Evolutionary conservation across 2,888 invertebrate genomes (phyloP).

Genomic region (Epinotia nisella): DNA sequence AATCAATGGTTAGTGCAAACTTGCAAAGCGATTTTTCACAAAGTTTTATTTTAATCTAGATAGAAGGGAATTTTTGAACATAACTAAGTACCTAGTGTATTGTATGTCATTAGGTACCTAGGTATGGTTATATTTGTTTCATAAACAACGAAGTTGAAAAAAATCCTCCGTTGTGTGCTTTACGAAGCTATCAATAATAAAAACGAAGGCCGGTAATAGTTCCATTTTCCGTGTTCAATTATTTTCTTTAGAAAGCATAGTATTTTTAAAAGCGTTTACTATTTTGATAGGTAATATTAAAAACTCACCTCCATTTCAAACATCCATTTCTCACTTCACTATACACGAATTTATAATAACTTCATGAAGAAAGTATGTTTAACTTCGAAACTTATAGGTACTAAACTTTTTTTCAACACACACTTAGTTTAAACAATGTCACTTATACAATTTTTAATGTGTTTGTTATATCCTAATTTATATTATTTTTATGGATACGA

Average conservation of each 20-base stretch:
- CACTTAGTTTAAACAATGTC: constrained; percentile 17
- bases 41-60: too few species aligned
- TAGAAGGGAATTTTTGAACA: too few species aligned
- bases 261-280: too few species aligned
- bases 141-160: not conserved
- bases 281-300: not conserved
- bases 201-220: constrained; percentile 11
- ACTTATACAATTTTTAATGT: constrained; percentile 7
- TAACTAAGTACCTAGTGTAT: too few species aligned
- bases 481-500: constrained; percentile 50
- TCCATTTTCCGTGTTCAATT: constrained; percentile 9
- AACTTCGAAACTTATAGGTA: constrained; percentile 47
- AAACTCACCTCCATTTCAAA: constrained; percentile 40
- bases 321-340: constrained; percentile 42
- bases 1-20: too few species aligned
- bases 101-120: too few species aligned
- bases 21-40: too few species aligned
- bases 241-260: not conserved
- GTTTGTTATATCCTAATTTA: constrained; percentile 21
- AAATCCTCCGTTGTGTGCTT: not conserved
- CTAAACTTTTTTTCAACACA: constrained; percentile 47
- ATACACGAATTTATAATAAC: constrained; percentile 34
- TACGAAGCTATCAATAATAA: constrained; percentile 7
- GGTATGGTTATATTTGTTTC: not conserved
- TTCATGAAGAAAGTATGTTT: constrained; percentile 29